Conservation (phyloP, 1,140 invertebrate species). For the Drosophila fuyamai region DNA sequence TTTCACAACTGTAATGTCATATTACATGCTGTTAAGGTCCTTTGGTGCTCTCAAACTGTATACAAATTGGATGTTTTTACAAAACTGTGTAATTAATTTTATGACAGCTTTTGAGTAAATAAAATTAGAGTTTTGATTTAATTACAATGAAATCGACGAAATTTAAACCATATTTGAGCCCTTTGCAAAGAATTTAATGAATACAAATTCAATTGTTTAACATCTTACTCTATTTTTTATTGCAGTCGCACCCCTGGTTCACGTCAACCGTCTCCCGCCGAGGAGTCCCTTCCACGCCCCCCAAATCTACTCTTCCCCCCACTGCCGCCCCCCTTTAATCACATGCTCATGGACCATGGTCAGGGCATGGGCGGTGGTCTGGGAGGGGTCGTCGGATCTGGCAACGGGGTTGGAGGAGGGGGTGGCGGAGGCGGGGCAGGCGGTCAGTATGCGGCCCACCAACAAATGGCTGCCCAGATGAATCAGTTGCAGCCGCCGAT, state of each 20-base stretch:
- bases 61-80: too few relatives aligned
- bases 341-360: slow-evolving; percentile 84
- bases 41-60: slow-evolving; percentile 18
- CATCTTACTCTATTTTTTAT: slow-evolving; percentile 38
- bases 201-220: too few relatives aligned
- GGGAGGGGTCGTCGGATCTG: slow-evolving; percentile 61
- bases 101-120: too few relatives aligned
- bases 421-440: slow-evolving; percentile 41
- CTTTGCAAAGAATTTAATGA: too few relatives aligned
- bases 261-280: slow-evolving; percentile 94
- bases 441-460: slow-evolving; percentile 75
- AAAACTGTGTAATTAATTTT: background rate
- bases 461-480: slow-evolving; percentile 82
- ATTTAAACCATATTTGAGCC: too few relatives aligned
- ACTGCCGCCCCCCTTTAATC: slow-evolving; percentile 75
- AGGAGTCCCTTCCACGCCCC: slow-evolving; percentile 86
- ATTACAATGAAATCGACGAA: too few relatives aligned
- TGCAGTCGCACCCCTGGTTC: slow-evolving; percentile 94
- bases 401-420: slow-evolving; percentile 41
- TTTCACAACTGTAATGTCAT: slow-evolving; percentile 1
- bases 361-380: slow-evolving; percentile 56
- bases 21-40: background rate
- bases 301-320: slow-evolving; percentile 74
- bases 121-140: too few relatives aligned
- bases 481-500: slow-evolving; percentile 83